phyloP scores from a whole-genome alignment of 2,797 vertebrate species.

The Spondyliosoma cantharus region DNA sequence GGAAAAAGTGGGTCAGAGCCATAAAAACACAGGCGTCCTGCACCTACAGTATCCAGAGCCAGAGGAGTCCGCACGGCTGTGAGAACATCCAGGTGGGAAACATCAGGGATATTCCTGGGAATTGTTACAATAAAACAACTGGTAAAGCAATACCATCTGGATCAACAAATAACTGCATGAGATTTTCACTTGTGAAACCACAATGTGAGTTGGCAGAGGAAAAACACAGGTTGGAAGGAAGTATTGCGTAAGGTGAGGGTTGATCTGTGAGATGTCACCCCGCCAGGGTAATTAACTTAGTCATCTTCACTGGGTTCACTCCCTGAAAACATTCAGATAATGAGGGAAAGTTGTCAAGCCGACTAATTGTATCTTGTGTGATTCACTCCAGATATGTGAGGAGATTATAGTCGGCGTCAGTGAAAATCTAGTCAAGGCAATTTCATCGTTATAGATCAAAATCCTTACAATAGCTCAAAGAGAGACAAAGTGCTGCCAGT shows the following conservation, averaged over 20 bases:
- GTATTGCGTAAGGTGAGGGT: conserved; percentile 38
- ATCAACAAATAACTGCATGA: not conserved
- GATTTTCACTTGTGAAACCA: conserved; percentile 47
- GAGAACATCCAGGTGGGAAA: conserved; percentile 34
- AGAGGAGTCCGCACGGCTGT: not conserved
- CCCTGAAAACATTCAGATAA: conserved; percentile 30
- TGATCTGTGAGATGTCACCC: conserved; percentile 36
- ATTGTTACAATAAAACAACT: conserved; percentile 7
- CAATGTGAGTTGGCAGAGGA: conserved; percentile 39
- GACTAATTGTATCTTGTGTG: conserved; percentile 15
- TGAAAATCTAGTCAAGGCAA: not conserved
- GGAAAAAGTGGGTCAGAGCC: conserved; percentile 32
- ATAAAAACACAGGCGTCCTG: conserved; percentile 15
- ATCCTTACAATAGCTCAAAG: not conserved
- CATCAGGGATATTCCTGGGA: conserved; percentile 1
- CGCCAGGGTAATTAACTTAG: conserved; percentile 40
- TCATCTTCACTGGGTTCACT: conserved; percentile 43
- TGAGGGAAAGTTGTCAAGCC: not conserved
- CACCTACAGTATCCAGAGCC: not conserved
- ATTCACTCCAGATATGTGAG: conserved; percentile 30
- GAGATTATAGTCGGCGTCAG: not conserved
- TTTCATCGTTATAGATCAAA: not conserved
- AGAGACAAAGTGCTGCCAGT: no score
- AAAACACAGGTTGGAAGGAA: not conserved
- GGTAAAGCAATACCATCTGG: conserved; percentile 22